phyloP scores from a whole-genome alignment of 1,140 invertebrate species.

The Eumaeus atala region DNA sequence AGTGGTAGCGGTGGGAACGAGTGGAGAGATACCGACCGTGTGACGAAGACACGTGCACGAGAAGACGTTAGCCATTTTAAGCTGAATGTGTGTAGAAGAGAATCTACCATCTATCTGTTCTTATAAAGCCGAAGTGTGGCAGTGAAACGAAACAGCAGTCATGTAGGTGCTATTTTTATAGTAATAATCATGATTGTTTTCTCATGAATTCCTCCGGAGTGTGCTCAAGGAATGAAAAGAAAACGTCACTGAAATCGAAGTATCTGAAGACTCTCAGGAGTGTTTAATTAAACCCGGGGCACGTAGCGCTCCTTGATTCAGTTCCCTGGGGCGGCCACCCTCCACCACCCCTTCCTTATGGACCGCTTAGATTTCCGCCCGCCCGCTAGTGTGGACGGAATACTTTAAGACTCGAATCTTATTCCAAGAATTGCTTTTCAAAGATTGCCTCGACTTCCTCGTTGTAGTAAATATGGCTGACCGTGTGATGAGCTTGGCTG shows the following conservation, averaged over 20 bases:
- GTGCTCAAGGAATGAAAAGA: conserved; percentile 56
- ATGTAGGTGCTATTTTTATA: background rate
- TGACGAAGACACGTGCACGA: too few relatives aligned
- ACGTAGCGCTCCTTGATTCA: conserved; percentile 72
- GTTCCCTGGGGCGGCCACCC: conserved; percentile 44
- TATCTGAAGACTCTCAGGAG: conserved; percentile 51
- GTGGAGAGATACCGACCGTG: too few relatives aligned
- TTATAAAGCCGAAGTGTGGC: too few relatives aligned
- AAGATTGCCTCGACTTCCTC: conserved; percentile 46
- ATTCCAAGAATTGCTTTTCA: conserved; percentile 63
- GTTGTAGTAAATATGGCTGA: too few relatives aligned
- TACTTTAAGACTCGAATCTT: conserved; percentile 68
- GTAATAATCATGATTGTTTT: background rate
- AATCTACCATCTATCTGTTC: too few relatives aligned
- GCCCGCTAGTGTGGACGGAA: conserved; percentile 63
- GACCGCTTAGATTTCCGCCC: conserved; percentile 70
- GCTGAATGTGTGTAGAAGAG: too few relatives aligned
- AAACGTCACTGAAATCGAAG: conserved; percentile 69
- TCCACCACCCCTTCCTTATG: conserved; percentile 52
- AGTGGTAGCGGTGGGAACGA: too few relatives aligned
- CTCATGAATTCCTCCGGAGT: conserved; percentile 12
- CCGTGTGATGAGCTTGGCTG: too few relatives aligned
- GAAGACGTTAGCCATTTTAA: too few relatives aligned
- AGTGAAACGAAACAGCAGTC: too few relatives aligned
- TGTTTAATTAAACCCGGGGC: conserved; percentile 70